phyloP scores from a whole-genome alignment of 1,140 invertebrate species.

The Portunus trituberculatus region DNA sequence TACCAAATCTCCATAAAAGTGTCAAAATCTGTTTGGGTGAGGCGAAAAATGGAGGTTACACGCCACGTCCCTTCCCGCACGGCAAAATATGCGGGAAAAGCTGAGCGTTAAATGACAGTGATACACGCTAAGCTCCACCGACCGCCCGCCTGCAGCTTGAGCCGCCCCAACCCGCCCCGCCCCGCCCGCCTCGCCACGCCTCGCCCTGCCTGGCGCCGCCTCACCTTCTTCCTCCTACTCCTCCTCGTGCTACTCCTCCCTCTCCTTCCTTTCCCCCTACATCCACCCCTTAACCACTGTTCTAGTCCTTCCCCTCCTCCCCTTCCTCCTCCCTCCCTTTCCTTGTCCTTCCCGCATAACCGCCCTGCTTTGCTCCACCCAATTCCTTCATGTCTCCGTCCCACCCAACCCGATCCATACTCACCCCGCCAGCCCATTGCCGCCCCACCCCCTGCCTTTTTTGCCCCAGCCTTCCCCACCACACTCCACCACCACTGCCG shows the following conservation, averaged over 20 bases:
- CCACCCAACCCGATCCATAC: not conserved
- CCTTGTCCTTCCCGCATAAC: not conserved
- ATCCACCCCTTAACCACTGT: too few species aligned
- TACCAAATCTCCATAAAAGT: conserved; percentile 58
- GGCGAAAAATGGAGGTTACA: conserved; percentile 56
- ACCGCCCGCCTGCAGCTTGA: not conserved
- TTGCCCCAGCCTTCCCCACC: not conserved
- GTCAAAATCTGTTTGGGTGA: conserved; percentile 59
- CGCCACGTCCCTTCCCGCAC: not conserved
- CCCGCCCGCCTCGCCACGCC: too few species aligned
- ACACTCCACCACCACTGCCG: not conserved
- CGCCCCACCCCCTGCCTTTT: too few species aligned
- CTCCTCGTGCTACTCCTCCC: not conserved
- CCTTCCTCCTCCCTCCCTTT: not conserved
- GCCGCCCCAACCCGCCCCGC: not conserved
- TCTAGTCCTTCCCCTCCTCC: not conserved
- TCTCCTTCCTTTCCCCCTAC: too few species aligned
- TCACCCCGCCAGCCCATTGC: not conserved
- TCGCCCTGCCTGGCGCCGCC: too few species aligned
- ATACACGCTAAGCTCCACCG: conserved; percentile 14
- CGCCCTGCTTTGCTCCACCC: not conserved
- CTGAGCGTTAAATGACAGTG: conserved; percentile 14
- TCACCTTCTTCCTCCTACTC: not conserved
- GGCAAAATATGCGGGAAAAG: conserved; percentile 30
- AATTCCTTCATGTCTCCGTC: not conserved